These are phyloP conservation scores for Chaenogobius annularis DNA, from an alignment of 2,113 vertebrate species.

Conservation along the genomic window DNA sequence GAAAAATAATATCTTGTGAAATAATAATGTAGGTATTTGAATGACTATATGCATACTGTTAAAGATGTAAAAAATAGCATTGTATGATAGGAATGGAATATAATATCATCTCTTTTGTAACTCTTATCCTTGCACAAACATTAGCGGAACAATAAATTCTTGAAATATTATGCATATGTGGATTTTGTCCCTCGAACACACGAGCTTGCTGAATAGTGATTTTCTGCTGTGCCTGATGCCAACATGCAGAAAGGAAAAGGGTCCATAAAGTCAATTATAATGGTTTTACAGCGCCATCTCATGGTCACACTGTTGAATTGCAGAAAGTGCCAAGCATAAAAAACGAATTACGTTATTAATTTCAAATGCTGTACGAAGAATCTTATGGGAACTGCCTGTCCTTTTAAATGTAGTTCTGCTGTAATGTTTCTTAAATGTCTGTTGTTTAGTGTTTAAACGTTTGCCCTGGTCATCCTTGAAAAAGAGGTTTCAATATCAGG, in stretches of 20 bases:
- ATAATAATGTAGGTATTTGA: constrained; percentile 58
- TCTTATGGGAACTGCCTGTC: too few relatives aligned
- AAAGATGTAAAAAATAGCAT: constrained; percentile 68
- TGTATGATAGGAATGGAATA: constrained; percentile 73
- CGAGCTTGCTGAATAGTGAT: background rate
- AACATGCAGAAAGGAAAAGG: background rate
- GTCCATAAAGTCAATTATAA: background rate
- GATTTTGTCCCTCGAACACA: background rate
- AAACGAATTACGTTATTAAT: too few relatives aligned
- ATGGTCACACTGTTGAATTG: constrained; percentile 15
- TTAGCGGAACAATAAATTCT: constrained; percentile 68
- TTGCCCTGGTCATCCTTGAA: too few relatives aligned
- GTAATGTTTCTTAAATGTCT: too few relatives aligned
- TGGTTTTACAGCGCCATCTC: constrained; percentile 39
- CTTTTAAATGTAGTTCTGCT: too few relatives aligned
- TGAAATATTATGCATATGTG: constrained; percentile 27
- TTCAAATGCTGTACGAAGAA: too few relatives aligned
- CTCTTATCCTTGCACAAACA: constrained; percentile 73
- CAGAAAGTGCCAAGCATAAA: background rate
- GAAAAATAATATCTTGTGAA: constrained; percentile 64
- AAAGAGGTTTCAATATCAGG: too few relatives aligned
- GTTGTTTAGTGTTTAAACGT: too few relatives aligned
- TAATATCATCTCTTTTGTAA: constrained; percentile 76
- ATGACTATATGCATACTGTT: constrained; percentile 60
- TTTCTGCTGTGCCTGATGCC: background rate